Percentiles rank a stretch among this genome's conserved stretches.
Evolutionary conservation across 1,140 invertebrate genomes (phyloP).

Genomic region (Macrobrachium rosenbergii): DNA sequence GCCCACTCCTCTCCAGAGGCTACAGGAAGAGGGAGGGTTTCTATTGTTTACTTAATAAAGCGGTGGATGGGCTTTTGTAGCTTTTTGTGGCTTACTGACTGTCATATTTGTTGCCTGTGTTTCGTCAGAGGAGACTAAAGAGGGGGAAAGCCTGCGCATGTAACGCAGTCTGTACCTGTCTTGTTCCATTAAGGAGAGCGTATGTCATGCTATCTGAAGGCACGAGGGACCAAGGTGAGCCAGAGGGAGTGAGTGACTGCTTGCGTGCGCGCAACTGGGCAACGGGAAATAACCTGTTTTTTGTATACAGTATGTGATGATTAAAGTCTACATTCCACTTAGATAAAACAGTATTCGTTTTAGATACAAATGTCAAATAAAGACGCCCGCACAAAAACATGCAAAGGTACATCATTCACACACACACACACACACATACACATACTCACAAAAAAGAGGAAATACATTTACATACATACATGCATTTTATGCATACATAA

Average conservation of each 20-base stretch:
- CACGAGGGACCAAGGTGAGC: too few relatives aligned
- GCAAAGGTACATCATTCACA: neutral
- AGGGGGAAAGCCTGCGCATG: neutral
- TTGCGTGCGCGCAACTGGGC: too few relatives aligned
- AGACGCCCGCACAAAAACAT: too few relatives aligned
- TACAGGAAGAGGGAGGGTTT: neutral
- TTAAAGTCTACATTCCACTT: too few relatives aligned
- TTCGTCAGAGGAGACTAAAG: neutral
- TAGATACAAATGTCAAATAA: too few relatives aligned
- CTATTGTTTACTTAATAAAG: constrained; percentile 19
- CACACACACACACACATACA: neutral
- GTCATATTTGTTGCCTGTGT: constrained; percentile 25
- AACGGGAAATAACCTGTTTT: too few relatives aligned
- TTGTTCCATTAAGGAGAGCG: neutral
- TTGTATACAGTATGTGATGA: too few relatives aligned
- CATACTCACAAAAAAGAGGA: too few relatives aligned
- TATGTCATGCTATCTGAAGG: too few relatives aligned
- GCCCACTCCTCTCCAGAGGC: neutral
- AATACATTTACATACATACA: neutral
- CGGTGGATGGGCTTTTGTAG: neutral
- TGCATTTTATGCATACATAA: neutral
- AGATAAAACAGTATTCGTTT: too few relatives aligned
- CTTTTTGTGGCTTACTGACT: constrained; percentile 9
- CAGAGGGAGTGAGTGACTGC: too few relatives aligned
- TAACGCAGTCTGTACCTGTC: neutral